Conservation (phyloP, 2,797 vertebrate genomes). For the Ataeniobius toweri region DNA sequence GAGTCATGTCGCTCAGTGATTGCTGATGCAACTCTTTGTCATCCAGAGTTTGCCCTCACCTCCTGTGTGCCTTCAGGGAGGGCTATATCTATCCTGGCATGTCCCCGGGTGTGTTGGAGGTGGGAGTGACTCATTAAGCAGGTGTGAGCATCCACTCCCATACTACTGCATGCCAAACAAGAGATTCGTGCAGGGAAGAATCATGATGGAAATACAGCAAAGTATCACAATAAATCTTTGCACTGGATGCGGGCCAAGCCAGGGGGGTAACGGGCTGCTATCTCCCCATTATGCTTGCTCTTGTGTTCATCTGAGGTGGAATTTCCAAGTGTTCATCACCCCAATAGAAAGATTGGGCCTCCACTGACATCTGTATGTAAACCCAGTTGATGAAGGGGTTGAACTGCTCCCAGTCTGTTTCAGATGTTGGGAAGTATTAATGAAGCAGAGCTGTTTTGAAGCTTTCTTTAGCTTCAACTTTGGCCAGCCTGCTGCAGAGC, state of each 20-base stretch:
- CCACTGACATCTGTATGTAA: constrained; percentile 58
- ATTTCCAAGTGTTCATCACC: constrained; percentile 58
- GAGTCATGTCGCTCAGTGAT: constrained; percentile 83
- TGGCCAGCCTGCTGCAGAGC: constrained; percentile 44
- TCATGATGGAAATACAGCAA: constrained; percentile 72
- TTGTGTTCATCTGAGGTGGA: constrained; percentile 66
- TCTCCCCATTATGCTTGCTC: constrained; percentile 62
- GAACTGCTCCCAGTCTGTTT: constrained; percentile 39
- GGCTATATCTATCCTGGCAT: constrained; percentile 81
- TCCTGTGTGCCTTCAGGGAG: constrained; percentile 81
- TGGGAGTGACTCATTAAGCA: constrained; percentile 80
- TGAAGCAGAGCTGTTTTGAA: constrained; percentile 5
- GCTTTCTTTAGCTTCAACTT: constrained; percentile 51
- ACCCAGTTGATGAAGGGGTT: constrained; percentile 24
- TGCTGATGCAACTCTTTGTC: constrained; percentile 87
- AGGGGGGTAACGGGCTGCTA: constrained; percentile 69
- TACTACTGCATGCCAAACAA: constrained; percentile 80
- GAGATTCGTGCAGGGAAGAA: constrained; percentile 73
- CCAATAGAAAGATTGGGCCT: constrained; percentile 53
- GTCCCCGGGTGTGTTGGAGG: constrained; percentile 76
- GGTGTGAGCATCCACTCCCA: constrained; percentile 82
- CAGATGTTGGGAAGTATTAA: constrained; percentile 4
- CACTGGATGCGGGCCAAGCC: constrained; percentile 69
- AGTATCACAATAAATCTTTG: constrained; percentile 75
- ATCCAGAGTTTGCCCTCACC: constrained; percentile 83